Conservation (phyloP, 2,113 vertebrate species). For the Patagioenas fasciata region DNA sequence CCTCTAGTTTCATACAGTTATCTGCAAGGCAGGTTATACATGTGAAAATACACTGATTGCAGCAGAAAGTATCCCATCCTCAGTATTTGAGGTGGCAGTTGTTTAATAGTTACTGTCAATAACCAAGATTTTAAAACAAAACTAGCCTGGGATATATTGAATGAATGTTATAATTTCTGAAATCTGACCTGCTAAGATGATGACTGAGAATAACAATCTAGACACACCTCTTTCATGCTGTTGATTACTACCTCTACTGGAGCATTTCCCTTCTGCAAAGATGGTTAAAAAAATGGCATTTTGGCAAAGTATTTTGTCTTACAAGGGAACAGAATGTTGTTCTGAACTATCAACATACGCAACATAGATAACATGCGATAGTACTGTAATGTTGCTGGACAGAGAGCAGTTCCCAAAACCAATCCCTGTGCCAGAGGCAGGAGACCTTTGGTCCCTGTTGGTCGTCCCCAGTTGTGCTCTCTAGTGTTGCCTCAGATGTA, state of each 20-base stretch:
- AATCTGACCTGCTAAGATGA: background rate
- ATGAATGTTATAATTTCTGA: background rate
- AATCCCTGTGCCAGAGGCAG: background rate
- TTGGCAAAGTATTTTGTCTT: background rate
- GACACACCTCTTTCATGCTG: background rate
- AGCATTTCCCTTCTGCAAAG: background rate
- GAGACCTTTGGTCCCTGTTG: background rate
- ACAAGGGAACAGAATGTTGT: background rate
- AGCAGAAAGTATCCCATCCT: background rate
- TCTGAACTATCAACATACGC: background rate
- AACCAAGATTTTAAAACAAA: background rate
- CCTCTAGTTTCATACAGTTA: background rate
- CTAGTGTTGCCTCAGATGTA: background rate
- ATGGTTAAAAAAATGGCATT: background rate
- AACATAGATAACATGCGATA: background rate
- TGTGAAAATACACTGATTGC: background rate
- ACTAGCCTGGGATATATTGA: background rate
- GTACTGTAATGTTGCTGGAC: background rate
- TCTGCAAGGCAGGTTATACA: background rate
- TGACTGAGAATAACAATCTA: background rate
- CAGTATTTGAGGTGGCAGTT: background rate
- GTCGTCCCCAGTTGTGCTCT: background rate
- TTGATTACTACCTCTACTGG: background rate
- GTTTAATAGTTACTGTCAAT: background rate
- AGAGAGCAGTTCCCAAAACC: background rate